Evolutionary conservation across 1,140 invertebrate species (phyloP), one percentile per base, ranked within the genome.

Genomic region (Zaprionus davidi): DNA sequence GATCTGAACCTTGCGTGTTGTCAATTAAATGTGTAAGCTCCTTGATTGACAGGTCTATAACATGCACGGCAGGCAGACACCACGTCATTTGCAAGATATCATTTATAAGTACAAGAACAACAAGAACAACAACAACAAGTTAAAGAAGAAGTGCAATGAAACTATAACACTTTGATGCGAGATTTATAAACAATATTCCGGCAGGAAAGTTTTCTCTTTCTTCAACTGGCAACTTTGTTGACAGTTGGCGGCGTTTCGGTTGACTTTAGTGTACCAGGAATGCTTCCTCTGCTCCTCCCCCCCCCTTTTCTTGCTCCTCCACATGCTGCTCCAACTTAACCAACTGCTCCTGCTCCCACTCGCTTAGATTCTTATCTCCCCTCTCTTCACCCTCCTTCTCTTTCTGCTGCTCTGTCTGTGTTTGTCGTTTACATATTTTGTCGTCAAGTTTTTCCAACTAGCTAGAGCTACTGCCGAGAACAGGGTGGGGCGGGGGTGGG

Each of bases 341-440:
- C 36, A 1, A 15, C 53, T 28, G 9, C n/a, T 12, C 13, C 13
- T 20, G n/a, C 26, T 22, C 26, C 44, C 5, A 7, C 26, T 51
- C 41, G 12, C 13, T 38, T 38, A 13, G 36, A 38, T 38, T 3
- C 36, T 38, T 5, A 7, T 11, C 34, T 36, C 9, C 34, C 7
- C 9, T 26, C 34, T 36, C 26, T 7, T 6, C 26, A 6, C 6
- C 6, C 59, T 26, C 24, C 38, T 13, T 34, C 41, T 68, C 24
- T 20, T 9, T 46, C n/a, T 49, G 24, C 22, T 9, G 22, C 26
- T 28, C 26, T 58, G 24, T 22, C 49, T 55, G 13, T 15, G 64
- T 31, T 36, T 67, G 55, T 67, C 53, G 63, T 77, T 71, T 71
- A 83, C 67, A 79, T 49, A 83, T 83, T 79, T 78, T 46, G 31